phyloP scores from a whole-genome alignment of 2,797 vertebrate species.

The Scyliorhinus canicula region DNA sequence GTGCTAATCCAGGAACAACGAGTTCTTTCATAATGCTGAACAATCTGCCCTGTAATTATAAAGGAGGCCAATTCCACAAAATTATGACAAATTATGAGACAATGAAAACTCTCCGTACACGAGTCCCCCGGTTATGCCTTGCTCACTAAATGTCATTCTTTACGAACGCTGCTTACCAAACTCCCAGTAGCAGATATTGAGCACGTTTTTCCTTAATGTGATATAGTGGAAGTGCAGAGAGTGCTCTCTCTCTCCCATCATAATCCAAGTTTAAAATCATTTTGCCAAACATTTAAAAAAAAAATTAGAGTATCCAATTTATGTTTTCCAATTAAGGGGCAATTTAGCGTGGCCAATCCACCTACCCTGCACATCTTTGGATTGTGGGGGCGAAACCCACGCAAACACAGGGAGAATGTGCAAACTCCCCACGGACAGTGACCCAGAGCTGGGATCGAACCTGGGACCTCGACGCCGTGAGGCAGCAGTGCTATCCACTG shows the following conservation, averaged over 20 bases:
- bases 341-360: too few relatives aligned
- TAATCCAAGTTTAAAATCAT: background rate
- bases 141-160: background rate
- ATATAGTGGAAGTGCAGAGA: background rate
- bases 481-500: too few relatives aligned
- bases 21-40: background rate
- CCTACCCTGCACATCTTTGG: too few relatives aligned
- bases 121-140: background rate
- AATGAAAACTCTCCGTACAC: background rate
- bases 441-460: too few relatives aligned
- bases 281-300: background rate
- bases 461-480: too few relatives aligned
- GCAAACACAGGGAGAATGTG: too few relatives aligned
- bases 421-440: too few relatives aligned
- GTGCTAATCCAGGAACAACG: background rate
- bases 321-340: too few relatives aligned
- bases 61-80: background rate
- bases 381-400: too few relatives aligned
- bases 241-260: background rate
- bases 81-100: background rate
- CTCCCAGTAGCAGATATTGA: background rate
- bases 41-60: background rate
- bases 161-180: background rate
- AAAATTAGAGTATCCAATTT: too few relatives aligned
- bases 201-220: background rate